Base-by-base conservation (phyloP, 2,888 invertebrate genomes). In the Subacronicta megacephala region DNA sequence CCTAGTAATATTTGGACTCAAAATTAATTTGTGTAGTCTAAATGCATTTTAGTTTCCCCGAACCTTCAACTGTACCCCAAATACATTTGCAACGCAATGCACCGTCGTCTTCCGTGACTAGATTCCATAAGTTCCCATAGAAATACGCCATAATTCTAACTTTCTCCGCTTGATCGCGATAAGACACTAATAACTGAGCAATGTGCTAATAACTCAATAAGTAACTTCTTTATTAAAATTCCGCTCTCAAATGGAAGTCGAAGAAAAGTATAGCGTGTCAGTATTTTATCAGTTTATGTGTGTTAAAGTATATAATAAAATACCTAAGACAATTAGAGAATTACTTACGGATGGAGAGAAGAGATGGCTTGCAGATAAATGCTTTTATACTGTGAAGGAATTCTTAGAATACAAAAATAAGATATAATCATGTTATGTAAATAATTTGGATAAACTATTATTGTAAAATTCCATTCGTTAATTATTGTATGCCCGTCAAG, bases 131-230 rank as follows among this genome's bases (percentile, higher is more conserved):
- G 35, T 18, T 42, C 47, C 46, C 41, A 61, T 57, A 20, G 49
- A 56, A 61, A 31, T 49, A 57, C 42, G 55, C 56, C 56, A 71
- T 72, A 67, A 63, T 42, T 72, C 63, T 61, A 59, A 70, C 72
- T 72, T 73, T 72, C 72, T 59, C 70, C 42, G 45, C 20, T 36
- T 52, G 51, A 59, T 70, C 71, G 42, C 18, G 67, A 72, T 72
- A 71, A 70, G 47, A 54, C 51, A 49, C 67, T 70, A 62, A 72
- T 73, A 73, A 59, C 67, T 43, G 18, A 50, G 57, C 42, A 43
- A 63, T 71, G 70, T 72, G 71, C 49, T 70, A 73, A 73, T 70
- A 67, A 68, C 63, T 63, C 41, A 52, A 65, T 68, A 45, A 61
- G 51, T 42, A 57, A 62, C 51, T 35, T 35, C 33, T 62, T 15